A percentile compares a stretch with the other conserved stretches of the same genome.
phyloP scores from a whole-genome alignment of 2,113 vertebrate genomes.

The Falcunculus frontatus region DNA sequence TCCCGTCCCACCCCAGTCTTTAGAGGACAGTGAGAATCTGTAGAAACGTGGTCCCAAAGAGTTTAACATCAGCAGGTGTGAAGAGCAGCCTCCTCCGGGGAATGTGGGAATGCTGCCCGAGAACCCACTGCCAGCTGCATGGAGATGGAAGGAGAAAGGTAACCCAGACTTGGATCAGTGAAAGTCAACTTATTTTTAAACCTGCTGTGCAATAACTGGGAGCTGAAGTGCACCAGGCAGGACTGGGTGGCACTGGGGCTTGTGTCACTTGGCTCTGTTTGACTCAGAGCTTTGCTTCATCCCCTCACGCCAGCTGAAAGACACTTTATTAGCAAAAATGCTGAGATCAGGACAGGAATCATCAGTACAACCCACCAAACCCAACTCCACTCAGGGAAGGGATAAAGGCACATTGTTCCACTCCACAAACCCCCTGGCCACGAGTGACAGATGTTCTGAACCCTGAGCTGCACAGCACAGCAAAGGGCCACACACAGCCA shows the following conservation, averaged over 20 bases:
- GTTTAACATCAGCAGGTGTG: neutral
- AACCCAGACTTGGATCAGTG: neutral
- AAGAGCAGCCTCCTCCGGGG: neutral
- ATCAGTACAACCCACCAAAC: neutral
- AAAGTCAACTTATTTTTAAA: neutral
- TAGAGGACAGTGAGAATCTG: neutral
- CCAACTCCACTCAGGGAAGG: neutral
- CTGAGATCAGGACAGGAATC: neutral
- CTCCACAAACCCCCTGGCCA: neutral
- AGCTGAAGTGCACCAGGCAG: neutral
- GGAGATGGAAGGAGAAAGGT: neutral
- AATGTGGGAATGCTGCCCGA: neutral
- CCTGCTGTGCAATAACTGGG: neutral
- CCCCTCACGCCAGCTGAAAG: neutral
- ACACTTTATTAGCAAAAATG: neutral
- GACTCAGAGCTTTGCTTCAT: neutral
- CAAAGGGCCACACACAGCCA: neutral
- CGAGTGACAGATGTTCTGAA: neutral
- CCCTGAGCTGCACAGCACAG: neutral
- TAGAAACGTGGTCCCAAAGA: neutral
- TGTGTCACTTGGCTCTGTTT: neutral
- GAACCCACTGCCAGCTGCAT: neutral
- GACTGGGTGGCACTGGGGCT: neutral
- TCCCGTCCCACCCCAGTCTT: neutral
- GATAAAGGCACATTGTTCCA: neutral